phyloP scores from a whole-genome alignment of 2,888 invertebrate species.

The Acleris laterana region DNA sequence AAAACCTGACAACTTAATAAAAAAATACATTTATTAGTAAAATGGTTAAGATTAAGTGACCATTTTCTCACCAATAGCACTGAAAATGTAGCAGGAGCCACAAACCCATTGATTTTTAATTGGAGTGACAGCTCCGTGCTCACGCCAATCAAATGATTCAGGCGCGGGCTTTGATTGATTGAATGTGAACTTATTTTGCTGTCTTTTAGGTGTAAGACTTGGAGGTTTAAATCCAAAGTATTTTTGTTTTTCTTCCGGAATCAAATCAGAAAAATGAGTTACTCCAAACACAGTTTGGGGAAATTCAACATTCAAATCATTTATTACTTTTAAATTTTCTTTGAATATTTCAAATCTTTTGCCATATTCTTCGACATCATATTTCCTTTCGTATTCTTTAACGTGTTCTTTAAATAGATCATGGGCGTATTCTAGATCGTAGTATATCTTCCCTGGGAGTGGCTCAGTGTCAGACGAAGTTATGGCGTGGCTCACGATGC shows the following conservation, averaged over 20 bases:
- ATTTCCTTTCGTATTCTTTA: neutral
- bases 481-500: neutral
- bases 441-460: neutral
- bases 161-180: too few species aligned
- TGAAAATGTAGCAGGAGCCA: too few species aligned
- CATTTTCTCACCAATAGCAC: too few species aligned
- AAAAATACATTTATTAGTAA: too few species aligned
- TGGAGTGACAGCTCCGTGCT: too few species aligned
- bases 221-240: neutral
- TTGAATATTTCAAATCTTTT: constrained; percentile 12
- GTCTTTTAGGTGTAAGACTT: too few species aligned
- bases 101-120: too few species aligned
- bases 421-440: neutral
- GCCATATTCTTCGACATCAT: neutral
- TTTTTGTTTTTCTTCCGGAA: neutral
- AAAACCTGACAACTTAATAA: too few species aligned
- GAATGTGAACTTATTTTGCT: too few species aligned
- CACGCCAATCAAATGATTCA: too few species aligned
- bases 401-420: neutral
- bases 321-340: neutral
- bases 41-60: too few species aligned
- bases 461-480: neutral
- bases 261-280: neutral
- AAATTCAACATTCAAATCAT: neutral
- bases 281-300: neutral